Conservation (phyloP, 2,888 invertebrate genomes). For the Stratiomys singularior region DNA sequence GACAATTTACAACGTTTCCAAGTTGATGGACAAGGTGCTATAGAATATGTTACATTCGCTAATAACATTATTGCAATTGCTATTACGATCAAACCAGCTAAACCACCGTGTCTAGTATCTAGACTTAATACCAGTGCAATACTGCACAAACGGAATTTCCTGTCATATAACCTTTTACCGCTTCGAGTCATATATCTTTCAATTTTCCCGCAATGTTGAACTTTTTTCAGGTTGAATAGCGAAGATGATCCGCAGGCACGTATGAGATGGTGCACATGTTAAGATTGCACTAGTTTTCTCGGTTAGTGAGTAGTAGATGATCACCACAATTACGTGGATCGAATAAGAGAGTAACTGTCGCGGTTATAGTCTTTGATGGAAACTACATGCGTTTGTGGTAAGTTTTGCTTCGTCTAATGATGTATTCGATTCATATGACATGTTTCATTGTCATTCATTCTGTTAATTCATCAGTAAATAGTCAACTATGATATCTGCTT, state of each 20-base stretch:
- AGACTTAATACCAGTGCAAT: background rate
- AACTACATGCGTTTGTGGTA: background rate
- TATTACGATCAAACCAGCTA: background rate
- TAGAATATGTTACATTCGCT: conserved; percentile 17
- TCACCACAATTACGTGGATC: background rate
- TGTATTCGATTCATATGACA: conserved; percentile 14
- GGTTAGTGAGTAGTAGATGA: background rate
- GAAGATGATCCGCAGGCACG: background rate
- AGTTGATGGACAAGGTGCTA: background rate
- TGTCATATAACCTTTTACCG: background rate
- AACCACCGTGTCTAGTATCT: background rate
- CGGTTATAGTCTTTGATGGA: background rate
- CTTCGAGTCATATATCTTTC: background rate
- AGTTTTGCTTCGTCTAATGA: background rate
- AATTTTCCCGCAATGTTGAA: background rate
- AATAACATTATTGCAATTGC: conserved; percentile 15
- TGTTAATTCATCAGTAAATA: too few relatives aligned
- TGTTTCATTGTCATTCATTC: conserved; percentile 15
- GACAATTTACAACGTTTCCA: background rate
- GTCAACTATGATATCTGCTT: background rate
- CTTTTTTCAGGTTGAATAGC: background rate
- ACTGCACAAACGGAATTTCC: conserved; percentile 18
- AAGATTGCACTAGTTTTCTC: background rate
- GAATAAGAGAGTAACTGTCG: background rate
- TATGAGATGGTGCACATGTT: too few relatives aligned